Conservation (phyloP, 1,140 invertebrate genomes). For the Glomeris maerens region DNA sequence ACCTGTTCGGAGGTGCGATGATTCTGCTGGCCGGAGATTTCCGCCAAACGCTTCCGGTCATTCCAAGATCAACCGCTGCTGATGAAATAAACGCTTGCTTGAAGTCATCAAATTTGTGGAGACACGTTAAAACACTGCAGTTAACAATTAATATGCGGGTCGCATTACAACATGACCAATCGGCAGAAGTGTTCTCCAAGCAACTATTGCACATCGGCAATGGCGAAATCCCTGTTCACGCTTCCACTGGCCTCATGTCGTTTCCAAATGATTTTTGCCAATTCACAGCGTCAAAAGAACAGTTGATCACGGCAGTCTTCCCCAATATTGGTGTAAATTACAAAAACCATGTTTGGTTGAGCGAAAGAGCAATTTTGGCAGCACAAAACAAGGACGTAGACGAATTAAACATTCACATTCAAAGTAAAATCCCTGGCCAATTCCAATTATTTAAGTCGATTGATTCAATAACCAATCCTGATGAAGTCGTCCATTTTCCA, state of each 20-base stretch:
- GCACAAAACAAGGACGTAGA: conserved; percentile 30
- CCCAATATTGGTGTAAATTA: conserved; percentile 28
- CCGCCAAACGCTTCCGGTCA: conserved; percentile 34
- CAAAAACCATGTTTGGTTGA: conserved; percentile 27
- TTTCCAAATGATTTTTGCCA: conserved; percentile 25
- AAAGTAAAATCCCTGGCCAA: conserved; percentile 22
- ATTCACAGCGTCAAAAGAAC: conserved; percentile 21
- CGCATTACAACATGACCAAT: conserved; percentile 26
- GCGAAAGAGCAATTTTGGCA: conserved; percentile 16
- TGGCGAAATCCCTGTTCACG: conserved; percentile 27
- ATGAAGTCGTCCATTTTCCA: conserved; percentile 20
- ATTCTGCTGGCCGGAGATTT: conserved; percentile 32
- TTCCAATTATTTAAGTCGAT: conserved; percentile 26
- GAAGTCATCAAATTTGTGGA: conserved; percentile 24
- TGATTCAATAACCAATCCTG: conserved; percentile 24
- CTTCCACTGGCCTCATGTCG: conserved; percentile 26
- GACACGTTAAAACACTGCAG: conserved; percentile 23
- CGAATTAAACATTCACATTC: conserved; percentile 21
- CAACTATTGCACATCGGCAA: conserved; percentile 29
- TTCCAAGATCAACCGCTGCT: conserved; percentile 26
- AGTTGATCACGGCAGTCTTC: conserved; percentile 28
- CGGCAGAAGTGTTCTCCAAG: conserved; percentile 26
- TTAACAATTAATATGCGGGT: conserved; percentile 32
- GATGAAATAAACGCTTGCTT: conserved; percentile 28
- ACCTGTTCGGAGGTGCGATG: conserved; percentile 24